Conservation (phyloP, 2,888 invertebrate genomes). For the Amiota mariae region DNA sequence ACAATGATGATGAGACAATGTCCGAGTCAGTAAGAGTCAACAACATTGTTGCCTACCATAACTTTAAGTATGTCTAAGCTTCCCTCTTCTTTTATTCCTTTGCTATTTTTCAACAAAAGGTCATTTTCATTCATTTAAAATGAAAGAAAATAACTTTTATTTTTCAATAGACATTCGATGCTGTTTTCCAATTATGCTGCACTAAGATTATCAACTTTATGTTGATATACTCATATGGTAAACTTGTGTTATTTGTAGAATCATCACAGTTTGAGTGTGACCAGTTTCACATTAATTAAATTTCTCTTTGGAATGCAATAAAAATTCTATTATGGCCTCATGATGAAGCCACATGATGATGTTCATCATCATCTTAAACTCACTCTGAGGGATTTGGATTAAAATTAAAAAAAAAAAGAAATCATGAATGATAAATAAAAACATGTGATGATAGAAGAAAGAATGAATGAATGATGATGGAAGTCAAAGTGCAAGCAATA, state of each 20-base stretch:
- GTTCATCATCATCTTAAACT: no score
- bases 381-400: no score
- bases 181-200: constrained; percentile 12
- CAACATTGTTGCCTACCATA: background rate
- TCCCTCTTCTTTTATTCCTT: no score
- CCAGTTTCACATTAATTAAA: no score
- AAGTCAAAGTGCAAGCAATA: constrained; percentile 38
- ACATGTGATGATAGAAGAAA: no score
- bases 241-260: no score
- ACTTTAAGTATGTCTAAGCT: no score
- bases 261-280: no score
- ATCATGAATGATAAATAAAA: no score
- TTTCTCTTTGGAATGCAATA: no score
- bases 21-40: background rate
- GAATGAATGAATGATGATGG: constrained; percentile 6
- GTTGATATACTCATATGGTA: background rate
- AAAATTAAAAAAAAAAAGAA: no score
- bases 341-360: no score
- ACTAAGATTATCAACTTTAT: background rate
- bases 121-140: constrained; percentile 20
- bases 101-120: constrained; percentile 18
- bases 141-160: background rate
- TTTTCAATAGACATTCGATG: constrained; percentile 26
- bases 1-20: background rate
- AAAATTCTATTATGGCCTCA: background rate